Evolutionary conservation across 2,113 vertebrate species (phyloP).

Genomic region (Calidris pugnax): DNA sequence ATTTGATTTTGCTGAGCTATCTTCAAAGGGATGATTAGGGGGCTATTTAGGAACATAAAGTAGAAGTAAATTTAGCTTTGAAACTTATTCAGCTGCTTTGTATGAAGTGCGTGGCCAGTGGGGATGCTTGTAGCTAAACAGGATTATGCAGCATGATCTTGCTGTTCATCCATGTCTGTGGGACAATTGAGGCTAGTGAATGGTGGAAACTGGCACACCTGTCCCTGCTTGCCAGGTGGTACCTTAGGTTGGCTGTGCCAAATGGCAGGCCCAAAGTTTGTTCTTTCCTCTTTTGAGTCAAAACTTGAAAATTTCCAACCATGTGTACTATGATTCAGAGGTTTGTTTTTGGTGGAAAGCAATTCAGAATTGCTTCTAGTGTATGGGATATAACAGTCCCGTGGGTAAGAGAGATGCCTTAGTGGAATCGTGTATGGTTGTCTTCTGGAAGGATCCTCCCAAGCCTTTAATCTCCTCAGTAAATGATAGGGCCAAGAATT

Average conservation of each 20-base stretch:
- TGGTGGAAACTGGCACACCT: neutral
- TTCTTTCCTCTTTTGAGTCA: neutral
- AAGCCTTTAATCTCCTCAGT: neutral
- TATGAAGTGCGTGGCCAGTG: neutral
- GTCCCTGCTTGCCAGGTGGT: neutral
- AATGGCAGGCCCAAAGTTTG: neutral
- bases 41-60: neutral
- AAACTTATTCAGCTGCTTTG: neutral
- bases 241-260: neutral
- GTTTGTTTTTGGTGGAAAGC: neutral
- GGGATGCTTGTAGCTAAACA: neutral
- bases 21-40: neutral
- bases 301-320: neutral
- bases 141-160: neutral
- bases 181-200: neutral
- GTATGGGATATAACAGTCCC: neutral
- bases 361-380: neutral
- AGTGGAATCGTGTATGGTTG: neutral
- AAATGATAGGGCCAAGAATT: neutral
- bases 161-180: neutral
- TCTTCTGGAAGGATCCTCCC: neutral
- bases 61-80: neutral
- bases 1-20: neutral
- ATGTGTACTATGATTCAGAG: rapidly evolving
- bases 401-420: neutral